Percentiles rank a stretch among this genome's conserved stretches.
phyloP scores from a whole-genome alignment of 2,888 invertebrate species.

The Metalampra italica region DNA sequence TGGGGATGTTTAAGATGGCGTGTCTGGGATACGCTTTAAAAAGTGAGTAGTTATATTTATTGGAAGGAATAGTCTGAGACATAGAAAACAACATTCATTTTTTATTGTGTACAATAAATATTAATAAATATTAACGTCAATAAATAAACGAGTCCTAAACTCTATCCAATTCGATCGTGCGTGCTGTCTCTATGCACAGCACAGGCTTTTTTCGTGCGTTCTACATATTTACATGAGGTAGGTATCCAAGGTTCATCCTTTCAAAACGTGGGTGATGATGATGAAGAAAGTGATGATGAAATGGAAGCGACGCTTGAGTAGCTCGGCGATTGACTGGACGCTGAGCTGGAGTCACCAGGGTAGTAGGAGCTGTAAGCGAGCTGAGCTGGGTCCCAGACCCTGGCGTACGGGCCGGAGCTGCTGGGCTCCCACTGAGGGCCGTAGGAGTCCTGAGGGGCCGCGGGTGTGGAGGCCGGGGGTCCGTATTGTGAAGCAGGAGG shows the following conservation, averaged over 20 bases:
- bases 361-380: conserved; percentile 86
- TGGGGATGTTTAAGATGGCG: too few relatives aligned
- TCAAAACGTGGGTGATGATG: conserved; percentile 47
- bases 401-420: conserved; percentile 86
- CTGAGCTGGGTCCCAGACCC: conserved; percentile 86
- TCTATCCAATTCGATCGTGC: conserved; percentile 61
- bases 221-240: conserved; percentile 47
- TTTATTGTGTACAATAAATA: conserved; percentile 72
- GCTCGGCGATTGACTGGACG: conserved; percentile 75
- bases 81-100: conserved; percentile 43
- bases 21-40: too few relatives aligned
- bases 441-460: conserved; percentile 84
- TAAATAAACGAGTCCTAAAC: conserved; percentile 63
- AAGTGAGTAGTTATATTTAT: too few relatives aligned
- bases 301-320: conserved; percentile 71
- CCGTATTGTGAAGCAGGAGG: conserved; percentile 81
- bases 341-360: conserved; percentile 79
- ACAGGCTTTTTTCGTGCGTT: conserved; percentile 25
- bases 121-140: conserved; percentile 62
- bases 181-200: conserved; percentile 53
- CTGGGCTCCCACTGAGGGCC: conserved; percentile 84
- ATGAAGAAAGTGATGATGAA: conserved; percentile 51
- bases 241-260: conserved; percentile 18
- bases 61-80: conserved; percentile 1
- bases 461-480: conserved; percentile 69